phyloP scores from a whole-genome alignment of 1,140 invertebrate genomes.

The Pomacea maculata region DNA sequence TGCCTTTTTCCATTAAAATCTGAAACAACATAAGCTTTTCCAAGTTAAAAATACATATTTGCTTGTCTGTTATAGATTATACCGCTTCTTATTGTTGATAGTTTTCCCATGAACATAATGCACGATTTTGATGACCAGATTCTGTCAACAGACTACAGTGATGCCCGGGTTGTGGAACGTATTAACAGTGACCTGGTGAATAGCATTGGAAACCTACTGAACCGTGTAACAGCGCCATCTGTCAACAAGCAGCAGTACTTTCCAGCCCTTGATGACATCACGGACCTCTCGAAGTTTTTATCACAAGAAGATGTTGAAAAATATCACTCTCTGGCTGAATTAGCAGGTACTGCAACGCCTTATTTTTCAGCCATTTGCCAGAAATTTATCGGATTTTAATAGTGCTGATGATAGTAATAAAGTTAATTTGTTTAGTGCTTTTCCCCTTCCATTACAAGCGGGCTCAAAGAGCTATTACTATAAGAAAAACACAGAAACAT shows the following conservation, averaged over 20 bases:
- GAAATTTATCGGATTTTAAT: not conserved
- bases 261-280: slow-evolving; percentile 70
- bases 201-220: slow-evolving; percentile 90
- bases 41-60: too few species aligned
- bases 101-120: too few species aligned
- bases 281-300: slow-evolving; percentile 59
- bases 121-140: too few species aligned
- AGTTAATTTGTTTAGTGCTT: too few species aligned
- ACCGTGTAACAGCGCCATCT: slow-evolving; percentile 77
- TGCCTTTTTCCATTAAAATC: too few species aligned
- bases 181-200: slow-evolving; percentile 93
- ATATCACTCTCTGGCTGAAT: slow-evolving; percentile 68
- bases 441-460: too few species aligned
- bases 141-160: slow-evolving; percentile 80
- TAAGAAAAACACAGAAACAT: too few species aligned
- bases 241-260: slow-evolving; percentile 83
- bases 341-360: slow-evolving; percentile 69
- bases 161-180: slow-evolving; percentile 78
- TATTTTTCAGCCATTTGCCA: not conserved
- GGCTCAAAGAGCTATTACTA: too few species aligned
- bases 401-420: not conserved
- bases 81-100: too few species aligned
- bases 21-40: too few species aligned
- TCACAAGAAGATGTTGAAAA: slow-evolving; percentile 69
- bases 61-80: too few species aligned